These are phyloP conservation scores for Homalodisca vitripennis DNA, from an alignment of 1,140 invertebrate genomes.

Conservation along the genomic window DNA sequence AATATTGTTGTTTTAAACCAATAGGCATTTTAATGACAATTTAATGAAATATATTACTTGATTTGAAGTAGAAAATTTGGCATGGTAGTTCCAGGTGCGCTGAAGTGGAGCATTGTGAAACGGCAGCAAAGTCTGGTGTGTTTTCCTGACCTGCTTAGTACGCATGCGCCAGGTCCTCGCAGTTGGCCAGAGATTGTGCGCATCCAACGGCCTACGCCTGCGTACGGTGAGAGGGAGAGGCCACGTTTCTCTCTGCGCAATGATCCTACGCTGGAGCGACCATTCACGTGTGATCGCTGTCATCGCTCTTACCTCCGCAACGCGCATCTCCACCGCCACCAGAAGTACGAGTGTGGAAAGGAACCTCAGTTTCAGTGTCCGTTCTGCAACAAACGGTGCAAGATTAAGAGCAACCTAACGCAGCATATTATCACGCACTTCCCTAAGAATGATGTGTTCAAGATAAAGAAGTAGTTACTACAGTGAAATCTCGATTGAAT, in stretches of 20 bases:
- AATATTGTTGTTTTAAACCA: too few species aligned
- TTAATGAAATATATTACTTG: too few species aligned
- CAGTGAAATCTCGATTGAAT: too few species aligned
- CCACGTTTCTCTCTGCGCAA: constrained; percentile 5
- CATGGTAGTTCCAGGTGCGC: constrained; percentile 10
- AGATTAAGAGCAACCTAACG: constrained; percentile 31
- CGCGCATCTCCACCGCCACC: constrained; percentile 49
- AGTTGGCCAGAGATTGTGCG: neutral
- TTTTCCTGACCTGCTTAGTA: constrained; percentile 8
- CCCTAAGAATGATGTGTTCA: constrained; percentile 24
- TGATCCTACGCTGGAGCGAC: constrained; percentile 10
- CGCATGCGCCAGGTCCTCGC: neutral
- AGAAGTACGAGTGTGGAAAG: constrained; percentile 56
- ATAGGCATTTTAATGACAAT: too few species aligned
- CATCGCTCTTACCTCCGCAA: constrained; percentile 12
- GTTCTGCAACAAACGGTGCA: constrained; percentile 50
- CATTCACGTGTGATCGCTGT: constrained; percentile 9
- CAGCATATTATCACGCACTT: constrained; percentile 31
- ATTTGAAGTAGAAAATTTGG: too few species aligned
- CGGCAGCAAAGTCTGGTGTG: constrained; percentile 2
- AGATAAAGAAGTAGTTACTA: constrained; percentile 1
- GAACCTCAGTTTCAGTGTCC: constrained; percentile 65
- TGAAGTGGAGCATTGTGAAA: constrained; percentile 15
- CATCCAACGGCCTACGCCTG: neutral
- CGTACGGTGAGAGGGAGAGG: neutral